These are phyloP conservation scores for Ophion slaviceki DNA, from an alignment of 2,888 invertebrate genomes.

Conservation along the genomic window DNA sequence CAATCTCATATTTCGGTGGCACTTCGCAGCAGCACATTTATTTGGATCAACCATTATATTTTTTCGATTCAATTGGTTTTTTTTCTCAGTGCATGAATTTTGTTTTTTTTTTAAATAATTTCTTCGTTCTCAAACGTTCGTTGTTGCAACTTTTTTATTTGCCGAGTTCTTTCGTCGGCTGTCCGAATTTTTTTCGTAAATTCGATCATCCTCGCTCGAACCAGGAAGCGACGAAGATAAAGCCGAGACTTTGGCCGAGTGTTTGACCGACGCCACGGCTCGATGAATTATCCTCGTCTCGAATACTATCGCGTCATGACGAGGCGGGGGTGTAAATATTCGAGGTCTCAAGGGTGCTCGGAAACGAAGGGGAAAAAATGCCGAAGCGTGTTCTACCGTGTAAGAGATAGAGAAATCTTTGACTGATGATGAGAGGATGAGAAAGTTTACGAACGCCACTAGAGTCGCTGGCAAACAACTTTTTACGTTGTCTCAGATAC, in stretches of 20 bases:
- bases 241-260: background rate
- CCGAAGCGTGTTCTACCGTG: slow-evolving; percentile 3
- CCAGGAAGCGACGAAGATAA: background rate
- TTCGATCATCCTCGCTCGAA: background rate
- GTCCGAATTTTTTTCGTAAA: background rate
- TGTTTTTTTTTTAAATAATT: no score
- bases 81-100: no score
- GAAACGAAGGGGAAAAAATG: background rate
- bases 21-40: no score
- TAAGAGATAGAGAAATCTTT: slow-evolving; percentile 51
- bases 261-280: slow-evolving; percentile 6
- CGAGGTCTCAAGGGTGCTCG: slow-evolving; percentile 27
- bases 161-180: no score
- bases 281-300: slow-evolving; percentile 41
- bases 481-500: slow-evolving; percentile 43
- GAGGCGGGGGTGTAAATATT: slow-evolving; percentile 43
- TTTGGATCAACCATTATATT: no score
- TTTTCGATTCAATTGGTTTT: no score
- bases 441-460: slow-evolving; percentile 23
- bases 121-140: no score
- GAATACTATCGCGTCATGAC: slow-evolving; percentile 39
- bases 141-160: no score
- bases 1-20: no score
- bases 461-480: slow-evolving; percentile 35
- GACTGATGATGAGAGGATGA: slow-evolving; percentile 63